phyloP scores from a whole-genome alignment of 2,888 invertebrate genomes.

The Mycogona germanica region DNA sequence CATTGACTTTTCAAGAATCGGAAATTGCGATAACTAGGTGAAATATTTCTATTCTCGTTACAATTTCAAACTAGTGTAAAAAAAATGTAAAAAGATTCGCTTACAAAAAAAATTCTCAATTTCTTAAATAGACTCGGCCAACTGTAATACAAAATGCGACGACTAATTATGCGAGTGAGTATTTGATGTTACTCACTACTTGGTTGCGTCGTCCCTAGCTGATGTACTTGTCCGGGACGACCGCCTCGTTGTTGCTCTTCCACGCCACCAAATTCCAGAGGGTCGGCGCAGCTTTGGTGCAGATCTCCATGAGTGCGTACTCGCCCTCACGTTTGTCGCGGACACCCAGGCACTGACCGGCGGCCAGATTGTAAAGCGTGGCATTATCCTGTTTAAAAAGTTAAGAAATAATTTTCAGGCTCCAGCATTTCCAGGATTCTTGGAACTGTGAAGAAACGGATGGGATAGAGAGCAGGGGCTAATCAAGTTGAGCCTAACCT shows the following conservation, averaged over 20 bases:
- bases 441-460: not conserved
- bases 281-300: conserved; percentile 41
- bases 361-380: conserved; percentile 73
- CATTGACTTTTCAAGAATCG: too few relatives aligned
- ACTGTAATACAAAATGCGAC: too few relatives aligned
- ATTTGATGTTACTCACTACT: too few relatives aligned
- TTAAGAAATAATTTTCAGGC: not conserved
- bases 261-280: conserved; percentile 42
- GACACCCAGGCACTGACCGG: conserved; percentile 67
- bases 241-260: not conserved
- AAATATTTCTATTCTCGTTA: too few relatives aligned
- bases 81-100: too few relatives aligned
- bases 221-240: not conserved
- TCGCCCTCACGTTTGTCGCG: conserved; percentile 34
- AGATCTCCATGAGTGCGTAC: conserved; percentile 46
- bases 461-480: too few relatives aligned
- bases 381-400: conserved; percentile 36
- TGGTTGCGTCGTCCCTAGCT: too few relatives aligned
- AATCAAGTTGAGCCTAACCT: conserved; percentile 43
- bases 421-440: not conserved
- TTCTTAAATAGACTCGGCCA: too few relatives aligned
- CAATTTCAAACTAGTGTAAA: too few relatives aligned
- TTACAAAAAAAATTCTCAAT: too few relatives aligned
- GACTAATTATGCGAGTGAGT: too few relatives aligned
- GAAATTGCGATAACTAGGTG: too few relatives aligned